These are phyloP conservation scores for Drosophila grimshawi DNA, from an alignment of 1,140 invertebrate genomes.

Conservation along the genomic window DNA sequence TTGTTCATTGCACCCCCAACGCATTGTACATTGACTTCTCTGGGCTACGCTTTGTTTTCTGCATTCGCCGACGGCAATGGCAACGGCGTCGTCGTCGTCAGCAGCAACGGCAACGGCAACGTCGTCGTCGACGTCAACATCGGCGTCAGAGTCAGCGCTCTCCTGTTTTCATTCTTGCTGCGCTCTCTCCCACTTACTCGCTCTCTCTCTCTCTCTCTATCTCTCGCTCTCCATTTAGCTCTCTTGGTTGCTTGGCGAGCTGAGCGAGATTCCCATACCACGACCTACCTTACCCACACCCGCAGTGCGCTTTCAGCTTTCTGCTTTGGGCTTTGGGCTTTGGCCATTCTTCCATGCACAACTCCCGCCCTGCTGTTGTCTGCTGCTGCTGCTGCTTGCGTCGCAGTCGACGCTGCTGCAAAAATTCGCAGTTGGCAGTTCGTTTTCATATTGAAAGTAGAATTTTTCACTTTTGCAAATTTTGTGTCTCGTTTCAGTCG, in stretches of 20 bases:
- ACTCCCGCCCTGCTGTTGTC: conserved; percentile 56
- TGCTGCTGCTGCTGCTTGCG: conserved; percentile 1
- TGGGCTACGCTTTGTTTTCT: conserved; percentile 80
- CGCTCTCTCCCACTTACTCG: conserved; percentile 13
- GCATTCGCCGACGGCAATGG: conserved; percentile 63
- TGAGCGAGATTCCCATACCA: conserved; percentile 72
- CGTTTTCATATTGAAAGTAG: conserved; percentile 83
- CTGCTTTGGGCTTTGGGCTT: conserved; percentile 46
- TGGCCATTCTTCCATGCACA: conserved; percentile 68
- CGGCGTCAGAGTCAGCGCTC: not conserved
- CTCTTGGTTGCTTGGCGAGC: conserved; percentile 12
- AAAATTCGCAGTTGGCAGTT: conserved; percentile 60
- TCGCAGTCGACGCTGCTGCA: conserved; percentile 40
- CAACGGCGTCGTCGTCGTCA: conserved; percentile 12
- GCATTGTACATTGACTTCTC: conserved; percentile 83
- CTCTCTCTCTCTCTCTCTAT: conserved; percentile 25
- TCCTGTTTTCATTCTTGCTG: not conserved
- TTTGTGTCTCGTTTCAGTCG: conserved; percentile 77
- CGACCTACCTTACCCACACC: conserved; percentile 82
- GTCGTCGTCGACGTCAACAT: conserved; percentile 11
- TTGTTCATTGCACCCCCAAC: conserved; percentile 77
- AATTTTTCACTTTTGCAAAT: conserved; percentile 83
- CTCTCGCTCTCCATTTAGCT: conserved; percentile 15
- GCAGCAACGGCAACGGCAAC: conserved; percentile 14
- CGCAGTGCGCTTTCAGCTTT: conserved; percentile 68